phyloP scores from a whole-genome alignment of 2,797 vertebrate genomes.

The Pelodytes ibericus region DNA sequence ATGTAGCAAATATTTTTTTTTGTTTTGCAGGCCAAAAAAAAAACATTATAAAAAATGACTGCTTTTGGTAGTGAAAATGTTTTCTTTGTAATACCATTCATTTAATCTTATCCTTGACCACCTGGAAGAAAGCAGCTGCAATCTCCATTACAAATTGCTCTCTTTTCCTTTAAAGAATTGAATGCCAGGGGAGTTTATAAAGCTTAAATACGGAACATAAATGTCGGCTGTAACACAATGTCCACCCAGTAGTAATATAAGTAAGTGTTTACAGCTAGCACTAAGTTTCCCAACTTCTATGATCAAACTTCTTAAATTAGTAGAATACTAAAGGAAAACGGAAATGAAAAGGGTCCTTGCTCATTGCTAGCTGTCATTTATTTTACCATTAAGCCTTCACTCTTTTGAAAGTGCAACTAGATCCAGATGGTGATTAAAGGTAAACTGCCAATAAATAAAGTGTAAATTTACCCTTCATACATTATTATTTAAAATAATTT shows the following conservation, averaged over 20 bases:
- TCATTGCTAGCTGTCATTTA: too few species aligned
- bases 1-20: constrained; percentile 11
- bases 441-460: too few species aligned
- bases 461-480: too few species aligned
- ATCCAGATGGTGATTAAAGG: too few species aligned
- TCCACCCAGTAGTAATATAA: constrained; percentile 73
- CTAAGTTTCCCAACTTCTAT: constrained; percentile 67
- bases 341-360: constrained; percentile 59
- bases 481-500: too few species aligned
- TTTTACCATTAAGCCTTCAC: too few species aligned
- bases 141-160: constrained; percentile 61
- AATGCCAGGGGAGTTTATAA: constrained; percentile 68
- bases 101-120: constrained; percentile 60
- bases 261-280: constrained; percentile 71
- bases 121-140: constrained; percentile 62
- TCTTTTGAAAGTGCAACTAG: too few species aligned
- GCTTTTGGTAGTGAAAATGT: constrained; percentile 15
- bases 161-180: constrained; percentile 60
- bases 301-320: constrained; percentile 73
- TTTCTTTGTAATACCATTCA: constrained; percentile 52
- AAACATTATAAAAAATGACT: background rate
- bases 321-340: constrained; percentile 71
- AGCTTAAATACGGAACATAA: constrained; percentile 62
- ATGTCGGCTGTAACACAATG: constrained; percentile 62
- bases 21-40: background rate